Evolutionary conservation across 2,797 vertebrate genomes (phyloP).

Genomic region (Ctenopoma kingsleyae): DNA sequence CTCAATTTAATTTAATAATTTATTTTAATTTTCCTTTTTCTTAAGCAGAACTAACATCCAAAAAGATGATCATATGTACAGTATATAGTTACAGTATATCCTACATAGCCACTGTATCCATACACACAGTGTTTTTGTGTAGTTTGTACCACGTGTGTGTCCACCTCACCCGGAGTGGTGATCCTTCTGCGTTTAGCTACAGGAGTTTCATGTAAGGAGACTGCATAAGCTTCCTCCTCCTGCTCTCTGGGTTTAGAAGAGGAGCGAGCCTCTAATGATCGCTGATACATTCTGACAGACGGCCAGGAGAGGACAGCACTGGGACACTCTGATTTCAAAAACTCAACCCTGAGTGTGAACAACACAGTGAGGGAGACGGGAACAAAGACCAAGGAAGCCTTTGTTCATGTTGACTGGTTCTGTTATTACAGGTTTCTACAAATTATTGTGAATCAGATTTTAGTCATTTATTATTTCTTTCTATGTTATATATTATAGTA

Average conservation of each 20-base stretch:
- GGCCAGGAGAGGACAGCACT: constrained; percentile 75
- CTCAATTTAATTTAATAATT: no score
- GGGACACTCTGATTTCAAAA: constrained; percentile 69
- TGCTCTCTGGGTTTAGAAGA: constrained; percentile 41
- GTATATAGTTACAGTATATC: no score
- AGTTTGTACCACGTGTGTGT: background rate
- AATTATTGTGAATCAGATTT: background rate
- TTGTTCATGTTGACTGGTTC: constrained; percentile 26
- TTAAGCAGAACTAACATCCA: no score
- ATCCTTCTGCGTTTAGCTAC: constrained; percentile 69
- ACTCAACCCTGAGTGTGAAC: constrained; percentile 50
- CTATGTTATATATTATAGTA: no score
- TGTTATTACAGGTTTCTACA: background rate
- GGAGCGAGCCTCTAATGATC: constrained; percentile 60
- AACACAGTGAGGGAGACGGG: constrained; percentile 19
- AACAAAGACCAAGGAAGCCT: constrained; percentile 51
- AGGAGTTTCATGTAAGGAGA: constrained; percentile 31
- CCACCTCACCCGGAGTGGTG: constrained; percentile 45
- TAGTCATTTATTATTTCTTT: no score
- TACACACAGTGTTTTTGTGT: background rate
- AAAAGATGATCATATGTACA: no score
- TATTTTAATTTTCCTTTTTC: no score
- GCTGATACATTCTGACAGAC: constrained; percentile 67
- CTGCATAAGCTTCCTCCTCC: background rate
- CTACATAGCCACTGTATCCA: background rate